Base-by-base conservation (phyloP, 2,797 vertebrate species). In the Darevskia mixta region DNA sequence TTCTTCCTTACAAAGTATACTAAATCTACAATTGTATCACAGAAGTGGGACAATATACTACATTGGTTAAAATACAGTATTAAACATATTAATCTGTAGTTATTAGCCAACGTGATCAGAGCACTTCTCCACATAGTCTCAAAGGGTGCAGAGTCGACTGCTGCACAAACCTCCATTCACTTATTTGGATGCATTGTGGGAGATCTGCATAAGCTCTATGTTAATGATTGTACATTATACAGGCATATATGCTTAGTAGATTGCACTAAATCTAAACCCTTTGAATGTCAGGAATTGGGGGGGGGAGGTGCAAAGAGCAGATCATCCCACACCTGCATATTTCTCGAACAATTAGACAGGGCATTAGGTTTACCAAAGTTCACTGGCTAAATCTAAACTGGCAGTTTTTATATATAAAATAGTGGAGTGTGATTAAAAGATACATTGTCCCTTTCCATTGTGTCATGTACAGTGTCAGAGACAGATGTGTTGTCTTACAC, bases 331-430 rank as follows among this genome's bases (percentile, higher is more conserved):
- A 76, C 41, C 43, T 76, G n/a, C 41, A 38, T 86, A 81, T 67
- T 85, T 86, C 83, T 32, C 66, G 17, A 66, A 55, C 29, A 80
- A 76, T 55, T 49, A 72, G 71, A 67, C 27, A 73, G n/a, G 58
- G 58, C 75, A 8, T 41, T 76, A 89, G 55, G 71, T 81, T 81
- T 71, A 85, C 41, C 64, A 49, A 45, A 85, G 32, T 61, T 80
- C 87, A 55, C 25, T 80, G 58, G n/a, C 32, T 89, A 43, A 69
- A 75, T 67, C 18, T 85, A 85, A 80, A 66, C 69, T 81, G 71
- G 45, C 58, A 81, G 25, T 27, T 86, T 85, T 81, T 82, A 76
- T 89, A 85, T 67, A 85, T 41, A 69, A 85, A 86, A 71, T 55
- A 89, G 10, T 29, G 49, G 38, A 75, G 5, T 29, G 23, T 38